Conservation (phyloP, 1,140 invertebrate species). For the Rhizoglyphus robini region DNA sequence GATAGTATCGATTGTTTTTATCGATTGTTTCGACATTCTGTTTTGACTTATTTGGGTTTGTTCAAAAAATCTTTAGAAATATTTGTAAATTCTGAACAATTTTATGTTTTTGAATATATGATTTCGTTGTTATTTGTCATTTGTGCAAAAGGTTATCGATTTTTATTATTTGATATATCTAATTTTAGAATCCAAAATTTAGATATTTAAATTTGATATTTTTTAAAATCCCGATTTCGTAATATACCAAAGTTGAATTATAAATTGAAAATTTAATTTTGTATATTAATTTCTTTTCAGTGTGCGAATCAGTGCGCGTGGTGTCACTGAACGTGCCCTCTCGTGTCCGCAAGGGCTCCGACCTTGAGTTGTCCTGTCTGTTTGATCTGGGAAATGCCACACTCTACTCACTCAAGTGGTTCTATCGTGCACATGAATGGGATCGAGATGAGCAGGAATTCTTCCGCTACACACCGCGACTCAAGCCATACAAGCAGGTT, state of each 20-base stretch:
- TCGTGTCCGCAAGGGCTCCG: slow-evolving; percentile 50
- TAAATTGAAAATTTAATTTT: background rate
- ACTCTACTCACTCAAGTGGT: slow-evolving; percentile 39
- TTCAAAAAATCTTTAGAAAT: too few relatives aligned
- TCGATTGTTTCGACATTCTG: too few relatives aligned
- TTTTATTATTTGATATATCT: too few relatives aligned
- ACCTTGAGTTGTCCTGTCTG: slow-evolving; percentile 53
- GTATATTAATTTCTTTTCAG: background rate
- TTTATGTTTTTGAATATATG: too few relatives aligned
- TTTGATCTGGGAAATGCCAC: slow-evolving; percentile 56
- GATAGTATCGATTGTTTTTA: too few relatives aligned
- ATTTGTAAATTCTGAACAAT: too few relatives aligned
- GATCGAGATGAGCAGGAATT: slow-evolving; percentile 62
- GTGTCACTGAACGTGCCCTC: slow-evolving; percentile 50
- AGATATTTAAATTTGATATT: background rate
- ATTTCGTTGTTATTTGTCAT: too few relatives aligned
- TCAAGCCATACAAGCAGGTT: slow-evolving; percentile 52
- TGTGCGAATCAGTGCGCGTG: slow-evolving; percentile 33
- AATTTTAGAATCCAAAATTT: background rate
- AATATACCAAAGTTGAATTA: too few relatives aligned
- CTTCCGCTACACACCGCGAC: slow-evolving; percentile 56
- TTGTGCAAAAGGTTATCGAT: too few relatives aligned
- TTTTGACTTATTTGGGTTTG: too few relatives aligned
- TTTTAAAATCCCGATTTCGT: too few relatives aligned
- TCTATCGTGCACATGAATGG: slow-evolving; percentile 40